Evolutionary conservation across 2,888 invertebrate species (phyloP), one percentile per base, ranked within the genome.

Genomic region (Watsonalla cultraria): DNA sequence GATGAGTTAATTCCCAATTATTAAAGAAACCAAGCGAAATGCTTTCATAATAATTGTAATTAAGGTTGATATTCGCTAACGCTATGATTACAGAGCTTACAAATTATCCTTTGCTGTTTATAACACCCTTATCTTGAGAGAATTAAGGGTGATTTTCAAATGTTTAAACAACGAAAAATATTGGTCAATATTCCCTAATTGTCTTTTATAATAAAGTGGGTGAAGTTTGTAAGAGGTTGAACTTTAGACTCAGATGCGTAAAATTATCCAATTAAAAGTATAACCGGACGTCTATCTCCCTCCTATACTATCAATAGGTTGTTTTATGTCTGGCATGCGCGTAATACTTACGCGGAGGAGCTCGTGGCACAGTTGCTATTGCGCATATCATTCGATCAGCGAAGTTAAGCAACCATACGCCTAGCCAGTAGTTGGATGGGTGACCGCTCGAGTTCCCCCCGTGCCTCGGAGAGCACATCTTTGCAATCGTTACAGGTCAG

Each of bases 161-260:
- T 45, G 50, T 15, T 7, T 42, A 37, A 2, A 6, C 1, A 5
- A 11, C 11, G 7, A 7, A 51, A 15, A 47, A 54, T 56, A 33
- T 53, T 70, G 60, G 70, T 60, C 53, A 57, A 62, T 56, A 55
- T 62, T 59, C 61, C 70, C 67, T 79, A 79, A 80, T 80, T 78
- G 78, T 76, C 76, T 78, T 71, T 75, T 70, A 73, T 76, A 79
- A 80, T 80, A 74, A 78, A 77, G 78, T 78, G 64, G 70, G 69
- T 65, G 57, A 69, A 77, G 72, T 74, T 71, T 54, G 60, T 64
- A 78, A 74, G 73, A 72, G 73, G 66, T 77, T 72, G 72, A 74
- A 70, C 65, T 69, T 58, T 34, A 69, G 66, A 61, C 65, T 67
- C 78, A 76, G 80, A 80, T 80, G 80, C 76, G 73, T 74, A 68